Base-by-base conservation (phyloP, 2,888 invertebrate species). In the Gymnoscelis rufifasciata region DNA sequence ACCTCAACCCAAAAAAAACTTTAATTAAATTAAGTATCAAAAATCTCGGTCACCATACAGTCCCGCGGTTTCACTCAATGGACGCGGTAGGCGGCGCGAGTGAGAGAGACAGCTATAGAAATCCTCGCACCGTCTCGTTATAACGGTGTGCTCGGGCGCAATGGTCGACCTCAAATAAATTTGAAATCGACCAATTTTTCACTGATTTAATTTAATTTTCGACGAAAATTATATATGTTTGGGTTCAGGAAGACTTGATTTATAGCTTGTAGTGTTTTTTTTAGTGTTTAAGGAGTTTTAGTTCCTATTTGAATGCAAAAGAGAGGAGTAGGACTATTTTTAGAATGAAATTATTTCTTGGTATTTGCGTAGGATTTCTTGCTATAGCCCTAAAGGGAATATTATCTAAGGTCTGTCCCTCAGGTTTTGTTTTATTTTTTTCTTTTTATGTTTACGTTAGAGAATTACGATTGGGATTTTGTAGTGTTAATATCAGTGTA, bases 41-140 rank as follows among this genome's bases (percentile, higher is more conserved):
- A 69, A 72, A 55, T 51, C 42, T 54, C 42, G 43, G 59, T 66
- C 70, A 61, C 36, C 36, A 65, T 72, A 61, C 36, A 51, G 59
- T 52, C 69, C 61, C 70, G 73, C 66, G 66, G 62, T 67, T 67
- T 66, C 19, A 19, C n/a, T 62, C 64, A 66, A 74, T 77, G 75
- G 77, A 71, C 73, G 76, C 68, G 67, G 81, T 79, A 77, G 83
- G 83, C 80, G 82, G 71, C 60, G 62, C 64, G 68, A 61, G 73
- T 54, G 60, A 86, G 61, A 42, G 78, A 72, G 79, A 79, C 58
- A 41, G 62, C 43, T 14, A 51, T 52, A 67, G 5, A 39, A 51
- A 47, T 38, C 47, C 38, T 51, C 54, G 59, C 60, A 53, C 48
- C 69, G 62, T 53, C 59, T 28, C 46, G 43, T 56, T 45, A 56